phyloP scores from a whole-genome alignment of 2,113 vertebrate genomes.

The Heptranchias perlo region DNA sequence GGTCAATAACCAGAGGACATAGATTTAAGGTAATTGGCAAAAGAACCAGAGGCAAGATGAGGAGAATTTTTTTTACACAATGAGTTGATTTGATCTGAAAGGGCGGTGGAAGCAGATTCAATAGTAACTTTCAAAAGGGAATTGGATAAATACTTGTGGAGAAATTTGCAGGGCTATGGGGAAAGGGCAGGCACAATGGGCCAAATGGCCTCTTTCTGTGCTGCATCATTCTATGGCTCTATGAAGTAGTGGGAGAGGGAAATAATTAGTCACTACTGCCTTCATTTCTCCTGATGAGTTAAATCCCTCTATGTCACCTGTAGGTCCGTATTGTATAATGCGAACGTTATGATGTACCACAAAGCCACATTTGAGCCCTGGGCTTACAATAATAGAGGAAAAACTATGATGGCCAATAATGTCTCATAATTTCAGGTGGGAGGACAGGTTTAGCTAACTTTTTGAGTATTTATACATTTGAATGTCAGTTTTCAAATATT shows the following conservation, averaged over 20 bases:
- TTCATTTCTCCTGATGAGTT: not conserved
- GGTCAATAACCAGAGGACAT: too few relatives aligned
- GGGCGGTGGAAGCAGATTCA: too few relatives aligned
- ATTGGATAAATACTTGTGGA: too few relatives aligned
- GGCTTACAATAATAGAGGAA: not conserved
- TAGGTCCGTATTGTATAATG: not conserved
- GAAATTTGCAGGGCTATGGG: too few relatives aligned
- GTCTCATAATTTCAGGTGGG: not conserved
- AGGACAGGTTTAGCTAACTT: not conserved
- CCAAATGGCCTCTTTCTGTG: too few relatives aligned
- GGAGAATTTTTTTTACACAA: too few relatives aligned
- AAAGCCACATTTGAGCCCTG: not conserved
- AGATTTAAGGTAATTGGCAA: too few relatives aligned
- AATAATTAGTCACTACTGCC: not conserved
- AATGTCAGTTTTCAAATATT: not conserved
- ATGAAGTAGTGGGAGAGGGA: not conserved
- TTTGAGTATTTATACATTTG: not conserved
- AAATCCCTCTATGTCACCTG: not conserved
- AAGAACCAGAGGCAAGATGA: too few relatives aligned
- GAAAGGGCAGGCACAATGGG: too few relatives aligned
- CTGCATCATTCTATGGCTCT: too few relatives aligned
- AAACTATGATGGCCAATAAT: not conserved
- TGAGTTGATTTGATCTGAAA: too few relatives aligned
- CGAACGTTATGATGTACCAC: not conserved
- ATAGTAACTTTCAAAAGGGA: too few relatives aligned